Percentiles rank a stretch among this genome's conserved stretches.
phyloP scores from a whole-genome alignment of 2,113 vertebrate genomes.

The Caloenas nicobarica region DNA sequence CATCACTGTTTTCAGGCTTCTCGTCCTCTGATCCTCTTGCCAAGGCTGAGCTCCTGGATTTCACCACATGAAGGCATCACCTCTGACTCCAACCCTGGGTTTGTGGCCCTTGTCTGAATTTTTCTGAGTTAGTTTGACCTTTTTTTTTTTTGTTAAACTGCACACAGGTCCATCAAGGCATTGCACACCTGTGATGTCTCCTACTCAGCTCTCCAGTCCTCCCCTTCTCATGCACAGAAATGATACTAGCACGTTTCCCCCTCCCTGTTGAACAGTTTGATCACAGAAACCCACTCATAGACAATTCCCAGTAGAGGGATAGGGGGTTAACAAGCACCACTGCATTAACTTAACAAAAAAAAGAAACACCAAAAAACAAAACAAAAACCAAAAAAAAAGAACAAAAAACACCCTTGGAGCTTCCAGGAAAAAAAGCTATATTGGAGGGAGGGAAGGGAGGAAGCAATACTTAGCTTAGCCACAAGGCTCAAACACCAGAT shows the following conservation, averaged over 20 bases:
- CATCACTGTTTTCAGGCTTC: not conserved
- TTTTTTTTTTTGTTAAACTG: accelerated
- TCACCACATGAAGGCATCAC: not conserved
- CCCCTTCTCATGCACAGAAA: not conserved
- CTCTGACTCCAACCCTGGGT: not conserved
- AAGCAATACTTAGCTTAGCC: not conserved
- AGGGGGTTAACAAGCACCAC: not conserved
- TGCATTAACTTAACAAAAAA: not conserved
- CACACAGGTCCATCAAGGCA: not conserved
- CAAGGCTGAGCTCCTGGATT: not conserved
- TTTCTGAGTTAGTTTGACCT: not conserved
- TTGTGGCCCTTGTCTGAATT: not conserved
- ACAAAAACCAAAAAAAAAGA: no score
- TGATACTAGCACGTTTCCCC: not conserved
- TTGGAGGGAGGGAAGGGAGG: not conserved
- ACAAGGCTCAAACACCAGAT: not conserved
- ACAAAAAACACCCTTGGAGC: not conserved
- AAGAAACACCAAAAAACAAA: not conserved
- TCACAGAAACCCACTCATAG: not conserved
- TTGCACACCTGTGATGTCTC: accelerated
- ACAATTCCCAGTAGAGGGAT: not conserved
- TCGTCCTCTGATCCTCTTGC: not conserved
- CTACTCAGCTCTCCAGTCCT: not conserved
- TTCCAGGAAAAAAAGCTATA: not conserved
- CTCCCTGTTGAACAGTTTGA: not conserved